Conservation (phyloP, 2,888 invertebrate genomes). For the Apodemia mormo region DNA sequence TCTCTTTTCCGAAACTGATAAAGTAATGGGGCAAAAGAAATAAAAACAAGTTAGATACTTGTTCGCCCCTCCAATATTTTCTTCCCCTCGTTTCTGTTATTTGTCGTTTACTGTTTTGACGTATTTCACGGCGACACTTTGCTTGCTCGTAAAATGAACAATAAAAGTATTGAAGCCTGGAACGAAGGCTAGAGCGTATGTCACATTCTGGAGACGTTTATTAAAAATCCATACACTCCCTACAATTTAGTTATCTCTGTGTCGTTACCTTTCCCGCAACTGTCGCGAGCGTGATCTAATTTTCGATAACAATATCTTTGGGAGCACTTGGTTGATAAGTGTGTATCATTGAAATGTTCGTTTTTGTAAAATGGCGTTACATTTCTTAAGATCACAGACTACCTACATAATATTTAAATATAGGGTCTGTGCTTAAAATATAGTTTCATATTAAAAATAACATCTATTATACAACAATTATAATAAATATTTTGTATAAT, state of each 20-base stretch:
- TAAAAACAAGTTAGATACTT: constrained; percentile 17
- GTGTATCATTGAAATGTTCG: background rate
- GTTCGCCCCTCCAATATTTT: constrained; percentile 14
- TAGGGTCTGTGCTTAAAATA: too few relatives aligned
- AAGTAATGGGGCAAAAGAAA: constrained; percentile 12
- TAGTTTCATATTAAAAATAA: too few relatives aligned
- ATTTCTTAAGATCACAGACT: too few relatives aligned
- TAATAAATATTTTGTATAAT: too few relatives aligned
- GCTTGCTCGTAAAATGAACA: constrained; percentile 12
- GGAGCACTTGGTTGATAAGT: background rate
- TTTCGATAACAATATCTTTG: too few relatives aligned
- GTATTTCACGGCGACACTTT: constrained; percentile 12
- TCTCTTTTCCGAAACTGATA: background rate
- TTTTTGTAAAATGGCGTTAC: background rate
- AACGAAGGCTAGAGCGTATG: background rate
- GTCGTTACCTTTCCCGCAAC: background rate
- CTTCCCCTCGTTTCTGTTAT: constrained; percentile 13
- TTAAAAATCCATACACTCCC: constrained; percentile 9
- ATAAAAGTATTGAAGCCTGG: constrained; percentile 12
- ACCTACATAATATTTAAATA: too few relatives aligned
- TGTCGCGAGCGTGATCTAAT: too few relatives aligned
- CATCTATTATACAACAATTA: too few relatives aligned
- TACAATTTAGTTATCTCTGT: background rate
- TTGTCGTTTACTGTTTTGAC: constrained; percentile 14
- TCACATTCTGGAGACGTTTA: constrained; percentile 4